Evolutionary conservation across 2,888 invertebrate species (phyloP).

Genomic region (Drosophila anomalata): DNA sequence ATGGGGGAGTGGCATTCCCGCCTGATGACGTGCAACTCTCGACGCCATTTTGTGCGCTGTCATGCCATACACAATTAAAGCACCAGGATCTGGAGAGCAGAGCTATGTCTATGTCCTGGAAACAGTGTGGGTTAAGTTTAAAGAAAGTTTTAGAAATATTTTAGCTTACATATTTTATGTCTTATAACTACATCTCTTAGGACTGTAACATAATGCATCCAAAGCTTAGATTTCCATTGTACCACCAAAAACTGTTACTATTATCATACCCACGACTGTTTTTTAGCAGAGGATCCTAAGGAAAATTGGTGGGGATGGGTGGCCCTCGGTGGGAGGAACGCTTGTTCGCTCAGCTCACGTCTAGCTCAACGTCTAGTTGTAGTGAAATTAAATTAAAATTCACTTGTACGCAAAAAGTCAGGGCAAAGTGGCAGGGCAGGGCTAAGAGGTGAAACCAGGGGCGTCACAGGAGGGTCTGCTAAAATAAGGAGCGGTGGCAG

Average conservation of each 20-base stretch:
- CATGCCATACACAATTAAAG: constrained; percentile 79
- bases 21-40: constrained; percentile 76
- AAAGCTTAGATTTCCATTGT: background rate
- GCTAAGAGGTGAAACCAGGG: constrained; percentile 18
- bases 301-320: background rate
- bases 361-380: constrained; percentile 75
- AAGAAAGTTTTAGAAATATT: background rate
- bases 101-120: constrained; percentile 37
- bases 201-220: too few species aligned
- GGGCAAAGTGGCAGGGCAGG: constrained; percentile 44
- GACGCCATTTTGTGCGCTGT: constrained; percentile 78
- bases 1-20: constrained; percentile 33
- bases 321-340: constrained; percentile 17
- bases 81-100: constrained; percentile 54
- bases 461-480: constrained; percentile 16
- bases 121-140: constrained; percentile 10
- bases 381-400: constrained; percentile 79
- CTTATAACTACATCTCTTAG: background rate
- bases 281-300: background rate
- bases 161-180: background rate
- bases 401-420: constrained; percentile 72
- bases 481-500: constrained; percentile 4
- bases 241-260: background rate
- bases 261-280: background rate
- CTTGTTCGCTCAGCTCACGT: constrained; percentile 68